These are phyloP conservation scores for Pterostichus niger DNA, from an alignment of 2,888 invertebrate genomes.

Conservation along the genomic window DNA sequence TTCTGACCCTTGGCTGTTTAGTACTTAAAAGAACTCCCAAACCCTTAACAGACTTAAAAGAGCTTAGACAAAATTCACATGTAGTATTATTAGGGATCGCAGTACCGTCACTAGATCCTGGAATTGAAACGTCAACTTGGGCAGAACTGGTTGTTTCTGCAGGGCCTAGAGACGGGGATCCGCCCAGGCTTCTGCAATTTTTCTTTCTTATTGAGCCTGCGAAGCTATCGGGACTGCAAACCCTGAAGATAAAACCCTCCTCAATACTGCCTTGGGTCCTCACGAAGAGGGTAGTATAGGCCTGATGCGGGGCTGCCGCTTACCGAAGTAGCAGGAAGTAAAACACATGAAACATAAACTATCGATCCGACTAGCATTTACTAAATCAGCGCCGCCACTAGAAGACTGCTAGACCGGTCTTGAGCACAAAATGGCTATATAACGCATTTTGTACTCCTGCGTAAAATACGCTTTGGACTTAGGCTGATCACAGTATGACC, in stretches of 20 bases:
- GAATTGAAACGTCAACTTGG: too few relatives aligned
- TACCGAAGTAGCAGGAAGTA: background rate
- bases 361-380: background rate
- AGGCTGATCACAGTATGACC: background rate
- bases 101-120: too few relatives aligned
- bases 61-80: too few relatives aligned
- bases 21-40: background rate
- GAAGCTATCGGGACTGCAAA: background rate
- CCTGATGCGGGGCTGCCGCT: constrained; percentile 1
- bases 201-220: background rate
- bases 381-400: background rate
- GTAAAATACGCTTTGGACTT: too few relatives aligned
- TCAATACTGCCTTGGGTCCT: background rate
- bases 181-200: background rate
- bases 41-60: background rate
- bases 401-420: background rate
- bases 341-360: background rate
- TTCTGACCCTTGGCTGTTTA: background rate
- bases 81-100: too few relatives aligned
- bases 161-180: background rate
- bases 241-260: background rate
- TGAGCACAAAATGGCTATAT: background rate
- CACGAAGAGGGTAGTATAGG: background rate
- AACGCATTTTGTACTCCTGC: too few relatives aligned
- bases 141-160: background rate